These are phyloP conservation scores for Eolophus roseicapilla DNA, from an alignment of 2,113 vertebrate species.

Conservation along the genomic window DNA sequence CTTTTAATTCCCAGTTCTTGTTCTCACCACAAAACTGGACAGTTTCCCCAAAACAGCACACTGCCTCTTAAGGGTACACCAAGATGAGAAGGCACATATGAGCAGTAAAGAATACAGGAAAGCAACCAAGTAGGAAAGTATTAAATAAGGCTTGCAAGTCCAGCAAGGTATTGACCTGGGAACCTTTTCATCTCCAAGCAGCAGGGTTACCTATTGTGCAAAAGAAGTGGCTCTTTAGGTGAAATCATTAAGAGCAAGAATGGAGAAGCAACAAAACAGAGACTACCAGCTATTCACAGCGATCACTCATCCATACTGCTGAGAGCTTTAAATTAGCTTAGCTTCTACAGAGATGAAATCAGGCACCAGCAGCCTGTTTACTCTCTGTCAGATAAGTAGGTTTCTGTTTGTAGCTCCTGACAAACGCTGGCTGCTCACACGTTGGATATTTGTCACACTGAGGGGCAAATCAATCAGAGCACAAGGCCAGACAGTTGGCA, in stretches of 20 bases:
- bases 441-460: not conserved
- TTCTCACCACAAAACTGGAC: not conserved
- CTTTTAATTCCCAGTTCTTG: not conserved
- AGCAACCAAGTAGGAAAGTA: not conserved
- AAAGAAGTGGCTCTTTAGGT: not conserved
- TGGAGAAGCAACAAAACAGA: not conserved
- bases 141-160: not conserved
- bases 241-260: not conserved
- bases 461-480: not conserved
- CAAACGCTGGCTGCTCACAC: not conserved
- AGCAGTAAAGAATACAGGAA: not conserved
- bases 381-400: not conserved
- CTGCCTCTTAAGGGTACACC: not conserved
- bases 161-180: not conserved
- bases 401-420: not conserved
- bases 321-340: not conserved
- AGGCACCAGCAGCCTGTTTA: not conserved
- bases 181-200: not conserved
- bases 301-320: not conserved
- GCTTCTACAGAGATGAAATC: not conserved
- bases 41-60: not conserved
- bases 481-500: rapidly evolving
- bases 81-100: not conserved
- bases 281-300: not conserved
- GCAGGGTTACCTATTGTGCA: not conserved